A percentile compares a stretch with the other conserved stretches of the same genome.
Evolutionary conservation across 2,888 invertebrate genomes (phyloP).

Genomic region (Anarsia innoxiella): DNA sequence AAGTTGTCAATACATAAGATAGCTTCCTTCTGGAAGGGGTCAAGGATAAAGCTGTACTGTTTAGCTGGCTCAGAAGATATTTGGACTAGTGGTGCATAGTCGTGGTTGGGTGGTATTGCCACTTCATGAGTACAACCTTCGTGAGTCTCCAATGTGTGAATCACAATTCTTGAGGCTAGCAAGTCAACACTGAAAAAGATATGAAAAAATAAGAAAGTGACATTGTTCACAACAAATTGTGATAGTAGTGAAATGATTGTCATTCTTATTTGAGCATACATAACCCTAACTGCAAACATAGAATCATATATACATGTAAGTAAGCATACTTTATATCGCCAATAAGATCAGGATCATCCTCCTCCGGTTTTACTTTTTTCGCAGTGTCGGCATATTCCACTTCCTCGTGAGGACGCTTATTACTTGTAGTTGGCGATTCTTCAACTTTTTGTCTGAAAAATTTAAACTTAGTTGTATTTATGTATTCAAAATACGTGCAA

Average conservation of each 20-base stretch:
- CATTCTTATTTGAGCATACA: too few species aligned
- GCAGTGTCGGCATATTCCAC: constrained; percentile 46
- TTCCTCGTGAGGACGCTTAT: constrained; percentile 53
- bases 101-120: constrained; percentile 91
- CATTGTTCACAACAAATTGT: neutral
- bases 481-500: constrained; percentile 12
- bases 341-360: constrained; percentile 45
- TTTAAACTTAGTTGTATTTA: neutral
- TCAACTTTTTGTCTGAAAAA: constrained; percentile 24
- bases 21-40: constrained; percentile 98
- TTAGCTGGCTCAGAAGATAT: constrained; percentile 85
- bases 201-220: neutral
- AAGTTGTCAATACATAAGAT: constrained; percentile 97
- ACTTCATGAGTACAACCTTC: constrained; percentile 98
- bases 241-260: too few species aligned
- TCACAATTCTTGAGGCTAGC: constrained; percentile 85
- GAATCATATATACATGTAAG: constrained; percentile 2
- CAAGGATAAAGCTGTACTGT: constrained; percentile 94
- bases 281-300: too few species aligned
- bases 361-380: constrained; percentile 46
- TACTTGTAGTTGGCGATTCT: constrained; percentile 26
- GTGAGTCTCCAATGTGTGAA: constrained; percentile 91
- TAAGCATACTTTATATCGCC: constrained; percentile 53
- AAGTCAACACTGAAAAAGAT: constrained; percentile 85
- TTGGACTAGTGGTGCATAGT: constrained; percentile 79